Percentiles rank a stretch among this genome's conserved stretches.
Evolutionary conservation across 2,797 vertebrate species (phyloP).

Genomic region (Alcedo atthis): DNA sequence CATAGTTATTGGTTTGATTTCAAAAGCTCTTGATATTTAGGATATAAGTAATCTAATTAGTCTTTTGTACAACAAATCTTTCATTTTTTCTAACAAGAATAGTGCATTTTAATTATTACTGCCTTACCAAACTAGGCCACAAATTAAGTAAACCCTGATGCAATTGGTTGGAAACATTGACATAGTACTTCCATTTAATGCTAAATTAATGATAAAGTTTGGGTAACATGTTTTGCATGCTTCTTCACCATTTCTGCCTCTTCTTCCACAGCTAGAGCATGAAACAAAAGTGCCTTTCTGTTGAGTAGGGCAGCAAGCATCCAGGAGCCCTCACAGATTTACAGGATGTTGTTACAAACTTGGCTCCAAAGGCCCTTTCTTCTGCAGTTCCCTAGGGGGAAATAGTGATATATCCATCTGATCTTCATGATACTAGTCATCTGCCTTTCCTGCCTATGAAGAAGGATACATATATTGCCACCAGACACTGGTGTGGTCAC

Average conservation of each 20-base stretch:
- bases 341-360: neutral
- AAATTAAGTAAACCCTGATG: neutral
- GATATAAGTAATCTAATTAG: neutral
- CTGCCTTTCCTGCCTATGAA: neutral
- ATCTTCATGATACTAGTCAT: neutral
- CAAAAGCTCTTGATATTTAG: neutral
- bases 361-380: neutral
- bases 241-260: neutral
- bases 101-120: neutral
- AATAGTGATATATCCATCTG: neutral
- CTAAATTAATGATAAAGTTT: neutral
- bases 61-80: neutral
- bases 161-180: neutral
- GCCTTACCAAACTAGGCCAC: neutral
- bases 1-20: constrained; percentile 21
- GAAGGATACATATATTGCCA: neutral
- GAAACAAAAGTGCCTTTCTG: neutral
- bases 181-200: neutral
- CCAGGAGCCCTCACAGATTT: neutral
- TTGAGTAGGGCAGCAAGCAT: neutral
- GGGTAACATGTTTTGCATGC: neutral
- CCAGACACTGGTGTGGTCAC: neutral
- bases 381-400: neutral
- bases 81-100: neutral
- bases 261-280: neutral